Base-by-base conservation (phyloP, 2,797 vertebrate genomes). In the Pseudochirops cupreus region DNA sequence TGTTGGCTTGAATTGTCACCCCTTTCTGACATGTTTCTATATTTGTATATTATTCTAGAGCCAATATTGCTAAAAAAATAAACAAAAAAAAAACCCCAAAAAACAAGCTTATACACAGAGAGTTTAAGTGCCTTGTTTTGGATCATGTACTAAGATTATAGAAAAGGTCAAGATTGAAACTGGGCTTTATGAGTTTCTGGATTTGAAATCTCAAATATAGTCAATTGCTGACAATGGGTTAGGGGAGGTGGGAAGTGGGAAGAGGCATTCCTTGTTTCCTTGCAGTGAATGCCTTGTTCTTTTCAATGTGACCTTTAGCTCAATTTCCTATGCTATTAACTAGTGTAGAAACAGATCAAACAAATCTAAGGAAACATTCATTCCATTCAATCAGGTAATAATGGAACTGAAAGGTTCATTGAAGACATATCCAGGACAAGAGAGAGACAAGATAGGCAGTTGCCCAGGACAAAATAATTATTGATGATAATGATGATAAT, bases 221-320 rank as follows among this genome's bases (percentile, higher is more conserved):
- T 39, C 18, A 74, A 10, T 18, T 74, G 14, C 31, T n/a, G 62
- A 10, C 4, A n/a, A 4, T 39, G n/a, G 18, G 6, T 16, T 31
- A 24, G 6, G 18, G 33, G 0, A 67, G 4, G 33, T n/a, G 13
- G 59, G 2, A 4, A 62, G 1, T 0, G 1, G 31, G 5, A 14
- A n/a, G 13, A 67, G 31, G 59, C 33, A 4, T n/a, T 67, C n/a
- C 39, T 18, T 74, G 67, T 74, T 14, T 74, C 67, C 9, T 74
- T 39, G n/a, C n/a, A 21, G 6, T 28, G 16, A 39, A 7, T 24
- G 16, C 24, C 4, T n/a, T n/a, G 13, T n/a, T 67, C 62, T n/a
- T 67, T n/a, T 33, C n/a, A 67, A 74, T 74, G 18, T 39, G 33
- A 74, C n/a, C 5, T 39, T 74, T 16, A 74, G 1, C n/a, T 74